Conservation (phyloP, 2,888 invertebrate species). For the Silvanus unidentatus region DNA sequence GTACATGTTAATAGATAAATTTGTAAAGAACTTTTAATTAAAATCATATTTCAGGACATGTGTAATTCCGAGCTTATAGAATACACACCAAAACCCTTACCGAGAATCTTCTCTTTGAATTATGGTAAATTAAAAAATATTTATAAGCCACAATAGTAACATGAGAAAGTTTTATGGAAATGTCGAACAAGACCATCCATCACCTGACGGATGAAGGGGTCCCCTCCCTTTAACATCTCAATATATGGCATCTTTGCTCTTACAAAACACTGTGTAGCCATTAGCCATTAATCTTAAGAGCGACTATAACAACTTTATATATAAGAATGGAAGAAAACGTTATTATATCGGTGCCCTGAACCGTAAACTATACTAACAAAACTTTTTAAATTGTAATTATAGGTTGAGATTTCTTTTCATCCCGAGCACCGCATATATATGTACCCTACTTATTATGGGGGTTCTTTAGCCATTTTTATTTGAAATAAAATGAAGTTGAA, state of each 20-base stretch:
- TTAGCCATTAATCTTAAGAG: conserved; percentile 16
- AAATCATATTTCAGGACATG: conserved; percentile 12
- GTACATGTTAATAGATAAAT: conserved; percentile 11
- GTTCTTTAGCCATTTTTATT: too few relatives aligned
- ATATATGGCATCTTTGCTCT: conserved; percentile 41
- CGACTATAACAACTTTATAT: too few relatives aligned
- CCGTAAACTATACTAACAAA: conserved; percentile 28
- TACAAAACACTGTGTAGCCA: conserved; percentile 6
- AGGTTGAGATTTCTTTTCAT: conserved; percentile 16
- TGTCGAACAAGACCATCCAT: conserved; percentile 14
- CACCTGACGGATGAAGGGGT: conserved; percentile 37
- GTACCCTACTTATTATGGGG: too few relatives aligned
- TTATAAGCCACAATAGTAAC: neutral
- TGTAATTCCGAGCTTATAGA: too few relatives aligned
- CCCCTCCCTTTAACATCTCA: conserved; percentile 59
- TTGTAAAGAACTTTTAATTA: conserved; percentile 18
- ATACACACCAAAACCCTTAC: conserved; percentile 1
- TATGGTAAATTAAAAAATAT: conserved; percentile 13
- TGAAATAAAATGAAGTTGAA: too few relatives aligned
- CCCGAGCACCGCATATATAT: neutral
- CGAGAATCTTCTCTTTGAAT: too few relatives aligned
- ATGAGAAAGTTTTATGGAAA: neutral
- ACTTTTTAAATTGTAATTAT: conserved; percentile 36
- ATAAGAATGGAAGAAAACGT: too few relatives aligned
- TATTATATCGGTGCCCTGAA: conserved; percentile 20